Percentiles rank a stretch among this genome's conserved stretches.
These are phyloP conservation scores for Tribolium castaneum DNA, from an alignment of 1,140 invertebrate species.

Conservation along the genomic window DNA sequence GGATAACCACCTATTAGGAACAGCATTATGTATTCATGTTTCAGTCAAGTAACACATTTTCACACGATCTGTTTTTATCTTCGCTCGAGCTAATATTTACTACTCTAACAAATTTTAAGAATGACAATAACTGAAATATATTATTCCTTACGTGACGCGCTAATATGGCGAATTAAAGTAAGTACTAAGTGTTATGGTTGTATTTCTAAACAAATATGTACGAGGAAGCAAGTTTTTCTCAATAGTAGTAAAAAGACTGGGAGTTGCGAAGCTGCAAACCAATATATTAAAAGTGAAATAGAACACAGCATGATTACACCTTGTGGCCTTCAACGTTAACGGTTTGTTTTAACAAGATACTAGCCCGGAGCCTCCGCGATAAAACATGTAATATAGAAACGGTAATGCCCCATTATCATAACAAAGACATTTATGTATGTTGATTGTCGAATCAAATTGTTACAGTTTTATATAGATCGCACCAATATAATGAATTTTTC, in stretches of 20 bases:
- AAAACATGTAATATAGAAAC: conserved; percentile 1
- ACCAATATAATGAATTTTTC: neutral
- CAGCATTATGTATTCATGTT: conserved; percentile 12
- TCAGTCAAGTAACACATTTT: neutral
- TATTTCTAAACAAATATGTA: neutral
- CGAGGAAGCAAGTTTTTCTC: neutral
- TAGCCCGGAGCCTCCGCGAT: neutral
- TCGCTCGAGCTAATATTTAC: neutral
- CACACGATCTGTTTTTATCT: conserved; percentile 7
- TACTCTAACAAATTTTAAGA: no score
- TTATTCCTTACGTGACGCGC: neutral
- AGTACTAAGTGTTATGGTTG: neutral
- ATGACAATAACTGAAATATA: neutral
- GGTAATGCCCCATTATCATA: conserved; percentile 9
- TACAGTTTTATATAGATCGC: neutral
- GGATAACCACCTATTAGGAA: conserved; percentile 9
- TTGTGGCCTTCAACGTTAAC: conserved; percentile 13
- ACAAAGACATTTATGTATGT: neutral
- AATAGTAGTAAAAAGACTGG: neutral
- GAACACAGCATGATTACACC: conserved; percentile 6
- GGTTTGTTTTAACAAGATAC: conserved; percentile 4
- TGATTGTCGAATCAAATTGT: neutral
- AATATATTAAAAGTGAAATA: conserved; percentile 2
- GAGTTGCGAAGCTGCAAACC: neutral
- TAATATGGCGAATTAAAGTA: neutral